Base-by-base conservation (phyloP, 2,113 vertebrate species). In the Steatornis caripensis region DNA sequence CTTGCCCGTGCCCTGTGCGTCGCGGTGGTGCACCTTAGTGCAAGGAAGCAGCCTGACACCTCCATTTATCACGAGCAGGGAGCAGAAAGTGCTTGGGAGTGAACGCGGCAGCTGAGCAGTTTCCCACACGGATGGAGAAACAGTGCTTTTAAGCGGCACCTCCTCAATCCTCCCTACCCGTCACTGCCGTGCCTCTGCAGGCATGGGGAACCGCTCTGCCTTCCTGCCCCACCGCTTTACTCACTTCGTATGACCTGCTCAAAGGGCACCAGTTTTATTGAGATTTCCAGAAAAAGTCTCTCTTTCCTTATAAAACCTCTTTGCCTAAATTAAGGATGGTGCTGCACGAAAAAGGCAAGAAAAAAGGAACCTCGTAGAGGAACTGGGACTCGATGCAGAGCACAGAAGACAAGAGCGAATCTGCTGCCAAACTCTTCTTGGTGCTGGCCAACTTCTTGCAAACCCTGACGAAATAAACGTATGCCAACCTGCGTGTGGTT, bases 381-480 rank as follows among this genome's bases (percentile, higher is more conserved):
- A 86, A 81, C 30, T 74, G 60, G 8, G 34, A 78, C 17, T 15
- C 23, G 84, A 11, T 23, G 53, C 54, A 92, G 30, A 94, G 15
- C 2, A 0, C 19, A 94, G 51, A 69, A 86, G 58, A 90, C 2
- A 79, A 62, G 68, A 58, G 36, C 29, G 60, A 62, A 68, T 84
- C 72, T 71, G 45, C 81, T 89, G 76, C 83, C 55, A 86, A 90
- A 26, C 5, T 2, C 76, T 86, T 84, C 76, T 39, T 84, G 30
- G 64, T 97, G 60, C 17, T 61, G 76, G 80, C 72, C 80, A 86
- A 93, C 39, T 58, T 92, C 87, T 84, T 93, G 39, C 83, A 93
- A 94, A 49, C 22, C 18, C 30, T 81, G 90, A 84, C 36, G 90
- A 94, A 96, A 92, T 48, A 87, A 87, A 23, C 3, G 3, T 41